Evolutionary conservation across 2,113 vertebrate genomes (phyloP), one percentile per base, ranked within the genome.

Genomic region (Rana temporaria): DNA sequence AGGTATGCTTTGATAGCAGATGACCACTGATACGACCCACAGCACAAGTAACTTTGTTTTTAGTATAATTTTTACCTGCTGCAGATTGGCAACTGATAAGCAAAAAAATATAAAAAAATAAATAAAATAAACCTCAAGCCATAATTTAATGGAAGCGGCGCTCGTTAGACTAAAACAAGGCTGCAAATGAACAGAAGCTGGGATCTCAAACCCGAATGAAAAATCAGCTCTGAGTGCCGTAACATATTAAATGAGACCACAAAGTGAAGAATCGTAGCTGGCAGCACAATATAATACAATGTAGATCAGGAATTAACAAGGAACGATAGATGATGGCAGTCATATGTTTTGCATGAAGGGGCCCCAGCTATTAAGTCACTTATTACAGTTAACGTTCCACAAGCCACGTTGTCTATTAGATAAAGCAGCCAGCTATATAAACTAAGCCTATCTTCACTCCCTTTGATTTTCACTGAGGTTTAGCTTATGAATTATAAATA

Each of bases 281-380:
- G 16, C 56, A 65, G 12, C 12, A 14, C 1, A 16, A 24, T 32
- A 65, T 32, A 30, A 32, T 65, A 62, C 16, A 1, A 22, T 8
- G 14, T 18, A 12, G 53, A 73, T 34, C 5, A 26, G 17, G 71
- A 74, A 11, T 63, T 63, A 63, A 63, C 60, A 12, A 63, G 60
- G 59, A 20, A 20, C 19, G 20, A 24, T 63, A 63, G 24, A 63
- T 48, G 42, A 48, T 48, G 42, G 42, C 42, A 48, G 42, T 24
- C 60, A 24, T 24, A 63, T 63, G 60, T 22, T 14, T 24, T 63
- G 20, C 24, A 63, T 63, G 60, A 24, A 63, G 60, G 24, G 12
- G 20, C 20, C 60, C n/a, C 60, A 63, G 20, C 20, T 63, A 63
- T 63, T 24, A 63, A 24, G 60, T 67, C 64, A 67, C 32, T 67